A percentile compares a stretch with the other conserved stretches of the same genome.
phyloP scores from a whole-genome alignment of 2,797 vertebrate genomes.

The Ptychadena robeensis region DNA sequence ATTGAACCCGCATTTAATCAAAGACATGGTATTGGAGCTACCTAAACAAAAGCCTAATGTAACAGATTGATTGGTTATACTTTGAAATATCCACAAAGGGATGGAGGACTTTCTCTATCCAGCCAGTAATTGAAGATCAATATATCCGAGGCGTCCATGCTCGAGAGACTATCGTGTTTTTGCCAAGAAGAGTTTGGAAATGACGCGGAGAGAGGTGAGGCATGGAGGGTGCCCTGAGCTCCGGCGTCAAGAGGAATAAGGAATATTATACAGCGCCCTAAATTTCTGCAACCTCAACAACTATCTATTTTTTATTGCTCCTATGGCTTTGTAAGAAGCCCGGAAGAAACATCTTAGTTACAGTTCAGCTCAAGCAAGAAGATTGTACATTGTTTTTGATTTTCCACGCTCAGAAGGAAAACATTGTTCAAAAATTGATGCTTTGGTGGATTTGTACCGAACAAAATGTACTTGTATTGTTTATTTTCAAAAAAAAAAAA shows the following conservation, averaged over 20 bases:
- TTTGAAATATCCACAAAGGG: conserved; percentile 39
- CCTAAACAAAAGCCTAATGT: conserved; percentile 58
- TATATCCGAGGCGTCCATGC: conserved; percentile 36
- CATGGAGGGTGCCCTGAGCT: not conserved
- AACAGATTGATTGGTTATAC: conserved; percentile 53
- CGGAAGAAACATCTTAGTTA: conserved; percentile 10
- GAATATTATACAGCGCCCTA: not conserved
- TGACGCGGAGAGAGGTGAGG: not conserved
- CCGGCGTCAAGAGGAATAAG: conserved; percentile 12
- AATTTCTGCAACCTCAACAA: conserved; percentile 4
- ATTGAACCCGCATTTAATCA: conserved; percentile 52
- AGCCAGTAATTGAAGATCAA: conserved; percentile 57
- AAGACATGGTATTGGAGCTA: conserved; percentile 37
- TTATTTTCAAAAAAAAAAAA: too few species aligned
- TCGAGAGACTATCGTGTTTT: conserved; percentile 28
- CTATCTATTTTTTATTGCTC: conserved; percentile 15
- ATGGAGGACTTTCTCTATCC: conserved; percentile 38
- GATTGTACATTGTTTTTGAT: too few species aligned
- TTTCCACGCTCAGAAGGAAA: too few species aligned
- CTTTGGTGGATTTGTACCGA: too few species aligned
- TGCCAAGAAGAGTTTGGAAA: not conserved
- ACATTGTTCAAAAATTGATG: too few species aligned
- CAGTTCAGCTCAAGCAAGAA: conserved; percentile 9
- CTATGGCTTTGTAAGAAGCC: not conserved
- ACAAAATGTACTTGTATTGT: too few species aligned